A percentile compares a stretch with the other conserved stretches of the same genome.
These are phyloP conservation scores for Xenopus laevis DNA, from an alignment of 2,113 vertebrate species.

Conservation along the genomic window DNA sequence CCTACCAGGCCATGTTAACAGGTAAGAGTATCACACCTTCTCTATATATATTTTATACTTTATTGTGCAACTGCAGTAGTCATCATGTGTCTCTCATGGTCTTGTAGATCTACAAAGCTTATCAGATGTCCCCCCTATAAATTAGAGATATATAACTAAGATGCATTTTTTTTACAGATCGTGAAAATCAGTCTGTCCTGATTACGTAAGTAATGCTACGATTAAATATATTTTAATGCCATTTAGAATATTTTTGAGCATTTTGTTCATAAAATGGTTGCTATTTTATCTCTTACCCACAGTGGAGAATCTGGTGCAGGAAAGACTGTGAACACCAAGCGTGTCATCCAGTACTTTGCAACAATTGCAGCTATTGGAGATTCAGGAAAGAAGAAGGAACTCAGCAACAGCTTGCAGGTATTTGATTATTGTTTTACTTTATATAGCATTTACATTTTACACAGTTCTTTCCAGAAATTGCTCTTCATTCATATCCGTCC, in stretches of 20 bases:
- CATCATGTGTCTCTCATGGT: background rate
- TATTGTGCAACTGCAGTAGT: too few relatives aligned
- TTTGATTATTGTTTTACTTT: too few relatives aligned
- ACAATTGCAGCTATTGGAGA: conserved; percentile 39
- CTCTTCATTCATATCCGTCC: too few relatives aligned
- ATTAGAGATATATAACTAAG: conserved; percentile 62
- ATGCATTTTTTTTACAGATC: conserved; percentile 50
- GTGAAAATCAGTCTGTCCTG: conserved; percentile 63
- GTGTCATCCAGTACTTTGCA: conserved; percentile 58
- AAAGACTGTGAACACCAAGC: conserved; percentile 60
- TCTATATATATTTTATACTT: background rate
- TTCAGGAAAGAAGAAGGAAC: conserved; percentile 46
- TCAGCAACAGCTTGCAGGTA: conserved; percentile 17
- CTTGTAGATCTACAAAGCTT: background rate
- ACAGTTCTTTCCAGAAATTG: too few relatives aligned
- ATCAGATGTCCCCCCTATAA: conserved; percentile 46
- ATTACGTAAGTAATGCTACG: conserved; percentile 57
- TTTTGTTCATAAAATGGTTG: background rate
- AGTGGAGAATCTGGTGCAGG: conserved; percentile 59
- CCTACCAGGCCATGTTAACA: conserved; percentile 78
- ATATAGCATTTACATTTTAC: too few relatives aligned
- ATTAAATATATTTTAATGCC: background rate
- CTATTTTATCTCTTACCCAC: background rate
- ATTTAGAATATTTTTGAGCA: too few relatives aligned
- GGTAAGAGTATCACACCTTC: conserved; percentile 55